Evolutionary conservation across 2,888 invertebrate species (phyloP).

Genomic region (Brachylomia viminalis): DNA sequence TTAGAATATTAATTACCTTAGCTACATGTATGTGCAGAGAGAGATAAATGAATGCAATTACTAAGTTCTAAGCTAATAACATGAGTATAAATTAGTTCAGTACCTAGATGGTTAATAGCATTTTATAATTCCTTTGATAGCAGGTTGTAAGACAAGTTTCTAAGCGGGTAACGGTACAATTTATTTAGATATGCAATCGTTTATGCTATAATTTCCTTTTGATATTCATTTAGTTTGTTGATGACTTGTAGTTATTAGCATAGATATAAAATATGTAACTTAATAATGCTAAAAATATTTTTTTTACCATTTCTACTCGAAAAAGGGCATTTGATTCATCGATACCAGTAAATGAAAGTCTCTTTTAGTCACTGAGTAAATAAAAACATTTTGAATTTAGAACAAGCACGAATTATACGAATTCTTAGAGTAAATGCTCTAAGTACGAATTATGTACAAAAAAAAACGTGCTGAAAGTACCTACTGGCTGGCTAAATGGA

Average conservation of each 20-base stretch:
- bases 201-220: slow-evolving; percentile 36
- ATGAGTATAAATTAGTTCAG: slow-evolving; percentile 42
- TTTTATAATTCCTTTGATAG: slow-evolving; percentile 52
- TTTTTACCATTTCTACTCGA: no score
- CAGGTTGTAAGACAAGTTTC: slow-evolving; percentile 40
- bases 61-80: slow-evolving; percentile 42
- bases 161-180: slow-evolving; percentile 44
- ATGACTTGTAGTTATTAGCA: slow-evolving; percentile 8
- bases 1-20: slow-evolving; percentile 5
- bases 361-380: no score
- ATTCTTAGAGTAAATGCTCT: no score
- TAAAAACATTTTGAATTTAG: no score
- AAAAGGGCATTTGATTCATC: no score
- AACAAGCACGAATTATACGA: no score
- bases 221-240: slow-evolving; percentile 18
- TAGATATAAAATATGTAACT: background rate
- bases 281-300: background rate
- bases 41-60: slow-evolving; percentile 49
- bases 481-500: no score
- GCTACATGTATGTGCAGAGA: background rate
- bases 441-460: no score
- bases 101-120: slow-evolving; percentile 42
- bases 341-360: no score
- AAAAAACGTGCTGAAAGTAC: no score
- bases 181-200: slow-evolving; percentile 34